phyloP scores from a whole-genome alignment of 2,797 vertebrate species.

The Gambelia wislizenii region DNA sequence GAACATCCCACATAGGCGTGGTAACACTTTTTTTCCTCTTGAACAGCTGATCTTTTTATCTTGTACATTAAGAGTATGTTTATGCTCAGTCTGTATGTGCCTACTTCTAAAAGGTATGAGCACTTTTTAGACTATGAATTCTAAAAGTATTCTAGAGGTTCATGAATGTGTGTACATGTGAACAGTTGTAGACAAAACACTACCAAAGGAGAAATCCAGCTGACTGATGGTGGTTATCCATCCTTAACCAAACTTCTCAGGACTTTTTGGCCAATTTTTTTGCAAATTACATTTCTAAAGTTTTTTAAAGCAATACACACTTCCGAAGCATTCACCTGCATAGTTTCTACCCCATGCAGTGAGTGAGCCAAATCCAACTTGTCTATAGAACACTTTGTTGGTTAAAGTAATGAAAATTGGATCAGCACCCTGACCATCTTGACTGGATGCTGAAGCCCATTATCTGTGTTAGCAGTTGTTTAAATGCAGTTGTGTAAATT shows the following conservation, averaged over 20 bases:
- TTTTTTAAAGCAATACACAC: conserved; percentile 49
- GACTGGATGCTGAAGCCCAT: conserved; percentile 3
- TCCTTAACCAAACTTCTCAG: conserved; percentile 27
- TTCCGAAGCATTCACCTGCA: conserved; percentile 16
- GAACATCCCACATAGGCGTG: neutral
- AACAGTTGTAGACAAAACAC: conserved; percentile 20
- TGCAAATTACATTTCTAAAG: conserved; percentile 16
- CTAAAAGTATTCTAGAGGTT: conserved; percentile 2
- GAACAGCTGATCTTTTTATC: neutral
- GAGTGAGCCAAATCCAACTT: conserved; percentile 10
- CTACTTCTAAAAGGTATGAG: neutral
- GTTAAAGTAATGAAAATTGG: neutral
- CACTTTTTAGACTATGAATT: neutral
- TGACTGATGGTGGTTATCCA: neutral
- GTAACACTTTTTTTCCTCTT: neutral
- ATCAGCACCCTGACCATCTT: neutral
- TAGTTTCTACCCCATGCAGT: conserved; percentile 22
- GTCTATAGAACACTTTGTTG: conserved; percentile 28
- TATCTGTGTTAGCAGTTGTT: neutral
- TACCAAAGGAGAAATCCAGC: conserved; percentile 54
- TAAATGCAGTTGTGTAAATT: neutral
- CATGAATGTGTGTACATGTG: conserved; percentile 18
- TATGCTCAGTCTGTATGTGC: conserved; percentile 25
- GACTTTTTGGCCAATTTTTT: conserved; percentile 48
- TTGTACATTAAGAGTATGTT: neutral